Evolutionary conservation across 23 tunicate species (phyloP).

Genomic region (Pegea sp.): DNA sequence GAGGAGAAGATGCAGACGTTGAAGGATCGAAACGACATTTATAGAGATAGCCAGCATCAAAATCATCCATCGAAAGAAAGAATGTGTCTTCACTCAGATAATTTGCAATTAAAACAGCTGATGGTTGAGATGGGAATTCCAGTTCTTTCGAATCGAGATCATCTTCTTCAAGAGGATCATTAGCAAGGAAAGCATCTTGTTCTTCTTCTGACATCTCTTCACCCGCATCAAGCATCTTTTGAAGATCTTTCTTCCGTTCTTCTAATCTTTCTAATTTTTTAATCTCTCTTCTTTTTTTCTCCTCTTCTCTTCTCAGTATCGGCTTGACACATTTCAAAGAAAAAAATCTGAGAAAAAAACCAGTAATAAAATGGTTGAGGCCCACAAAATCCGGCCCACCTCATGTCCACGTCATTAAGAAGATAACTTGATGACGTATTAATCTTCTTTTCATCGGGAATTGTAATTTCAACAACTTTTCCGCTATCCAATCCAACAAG

Average conservation of each 20-base stretch:
- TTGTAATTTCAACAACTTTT: slow-evolving; percentile 51
- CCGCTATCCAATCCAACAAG: slow-evolving; percentile 48
- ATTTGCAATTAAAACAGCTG: slow-evolving; percentile 37
- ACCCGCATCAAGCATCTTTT: slow-evolving; percentile 60
- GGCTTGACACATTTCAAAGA: slow-evolving; percentile 83
- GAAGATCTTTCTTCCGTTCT: slow-evolving; percentile 43
- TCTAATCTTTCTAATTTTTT: slow-evolving; percentile 27
- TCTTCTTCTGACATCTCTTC: slow-evolving; percentile 70
- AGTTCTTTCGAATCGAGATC: too few relatives aligned
- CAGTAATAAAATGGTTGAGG: neutral
- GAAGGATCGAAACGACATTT: slow-evolving; percentile 45
- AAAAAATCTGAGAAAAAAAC: slow-evolving; percentile 16
- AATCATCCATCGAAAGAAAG: slow-evolving; percentile 50
- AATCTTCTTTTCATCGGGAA: slow-evolving; percentile 10
- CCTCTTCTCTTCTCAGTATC: slow-evolving; percentile 44
- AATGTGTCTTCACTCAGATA: slow-evolving; percentile 39
- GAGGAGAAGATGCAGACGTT: slow-evolving; percentile 2
- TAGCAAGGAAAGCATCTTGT: slow-evolving; percentile 52
- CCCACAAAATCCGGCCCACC: slow-evolving; percentile 5
- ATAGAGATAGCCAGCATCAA: slow-evolving; percentile 83
- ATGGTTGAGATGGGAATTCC: slow-evolving; percentile 44
- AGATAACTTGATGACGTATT: slow-evolving; percentile 59
- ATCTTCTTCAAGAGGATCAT: slow-evolving; percentile 58
- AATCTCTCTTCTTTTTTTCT: slow-evolving; percentile 27
- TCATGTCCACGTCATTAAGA: slow-evolving; percentile 24